Base-by-base conservation (phyloP, 2,888 invertebrate genomes). In the Coelopa pilipes region DNA sequence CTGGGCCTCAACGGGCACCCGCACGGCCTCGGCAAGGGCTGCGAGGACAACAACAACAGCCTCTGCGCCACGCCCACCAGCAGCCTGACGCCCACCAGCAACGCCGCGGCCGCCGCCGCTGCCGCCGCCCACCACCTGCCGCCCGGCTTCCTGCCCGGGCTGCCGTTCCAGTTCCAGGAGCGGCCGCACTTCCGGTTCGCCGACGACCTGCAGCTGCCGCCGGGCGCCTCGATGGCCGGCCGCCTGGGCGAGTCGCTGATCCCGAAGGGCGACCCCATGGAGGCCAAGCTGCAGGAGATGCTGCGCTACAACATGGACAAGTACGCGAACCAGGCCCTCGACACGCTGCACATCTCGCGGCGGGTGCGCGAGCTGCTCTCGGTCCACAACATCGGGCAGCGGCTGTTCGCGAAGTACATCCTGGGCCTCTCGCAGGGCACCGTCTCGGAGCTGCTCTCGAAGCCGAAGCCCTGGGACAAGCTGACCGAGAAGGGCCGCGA, bases 391-490 rank as follows among this genome's bases (percentile, higher is more conserved):
- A 99, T 99, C 82, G 99, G 99, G 3, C 99, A 99, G 89, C 91
- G 99, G 76, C 90, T 99, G 82, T 99, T 99, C 89, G 99, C 99
- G 81, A 99, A 99, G 88, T 98, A 98, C 89, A 96, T 99, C 68
- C 92, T 99, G 80, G 99, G 99, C 0, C 89, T 97, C 77, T 97
- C 94, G 77, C 99, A 99, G 88, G 99, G 99, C 76, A 99, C 99
- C 34, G 98, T 99, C 66, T 97, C 97, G 79, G 99, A 99, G 89
- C 90, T 99, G 83, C 91, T 99, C 77, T 98, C 98, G 80, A 99
- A 99, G 87, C 99, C 99, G 72, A 98, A 99, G 87, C 98, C 98
- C 15, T 99, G 99, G 99, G 98, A 98, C 89, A 99, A 99, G 89
- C 90, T 99, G 85, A 99, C 99, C 74, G 99, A 99, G 89, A 99